These are phyloP conservation scores for Umimayanthus chanpuru DNA, from an alignment of 92 coral and sea anemone species.

Conservation along the genomic window DNA sequence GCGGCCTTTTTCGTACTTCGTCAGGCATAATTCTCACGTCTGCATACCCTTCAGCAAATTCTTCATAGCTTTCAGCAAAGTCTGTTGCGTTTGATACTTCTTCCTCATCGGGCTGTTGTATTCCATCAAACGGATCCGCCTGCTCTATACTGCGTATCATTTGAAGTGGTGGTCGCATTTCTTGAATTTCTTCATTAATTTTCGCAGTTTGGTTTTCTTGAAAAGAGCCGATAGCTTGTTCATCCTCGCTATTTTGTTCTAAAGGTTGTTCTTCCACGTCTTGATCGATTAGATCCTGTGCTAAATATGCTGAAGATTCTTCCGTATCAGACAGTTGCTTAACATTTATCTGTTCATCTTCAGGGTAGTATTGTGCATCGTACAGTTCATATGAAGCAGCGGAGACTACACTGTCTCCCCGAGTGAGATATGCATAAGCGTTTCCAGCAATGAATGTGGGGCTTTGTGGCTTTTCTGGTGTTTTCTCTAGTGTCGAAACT, in stretches of 20 bases:
- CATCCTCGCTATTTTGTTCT: background rate
- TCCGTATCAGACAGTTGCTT: background rate
- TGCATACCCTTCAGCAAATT: constrained; percentile 45
- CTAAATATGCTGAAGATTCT: constrained; percentile 6
- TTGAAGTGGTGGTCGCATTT: constrained; percentile 15
- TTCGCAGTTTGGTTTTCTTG: background rate
- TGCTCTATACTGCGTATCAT: constrained; percentile 31
- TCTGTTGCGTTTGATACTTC: constrained; percentile 6
- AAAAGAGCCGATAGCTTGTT: background rate
- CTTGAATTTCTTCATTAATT: background rate
- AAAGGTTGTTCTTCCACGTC: background rate
- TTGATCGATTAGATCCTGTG: background rate
- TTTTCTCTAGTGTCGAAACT: constrained; percentile 9
- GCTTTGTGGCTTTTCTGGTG: constrained; percentile 21
- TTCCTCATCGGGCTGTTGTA: constrained; percentile 10
- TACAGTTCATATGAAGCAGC: constrained; percentile 19
- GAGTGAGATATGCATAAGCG: background rate
- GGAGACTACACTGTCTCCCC: background rate
- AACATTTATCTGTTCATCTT: constrained; percentile 13
- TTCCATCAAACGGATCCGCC: constrained; percentile 16
- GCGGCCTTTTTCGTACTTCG: constrained; percentile 52
- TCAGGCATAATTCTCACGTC: constrained; percentile 29
- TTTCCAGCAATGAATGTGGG: constrained; percentile 35
- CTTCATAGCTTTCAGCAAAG: constrained; percentile 45
- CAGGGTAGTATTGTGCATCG: constrained; percentile 9